phyloP scores from a whole-genome alignment of 1,140 invertebrate genomes.

The Pogonomyrmex barbatus region DNA sequence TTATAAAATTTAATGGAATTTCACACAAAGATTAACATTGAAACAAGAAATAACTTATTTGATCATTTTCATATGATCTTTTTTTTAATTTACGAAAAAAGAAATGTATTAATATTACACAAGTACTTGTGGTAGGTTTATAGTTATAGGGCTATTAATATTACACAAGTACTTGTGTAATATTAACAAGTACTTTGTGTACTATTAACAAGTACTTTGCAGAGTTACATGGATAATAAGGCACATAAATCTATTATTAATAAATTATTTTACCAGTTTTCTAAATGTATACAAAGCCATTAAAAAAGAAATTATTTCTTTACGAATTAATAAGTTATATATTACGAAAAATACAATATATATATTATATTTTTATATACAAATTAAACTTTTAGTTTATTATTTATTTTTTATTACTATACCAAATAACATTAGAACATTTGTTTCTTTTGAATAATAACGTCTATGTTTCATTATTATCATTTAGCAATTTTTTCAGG shows the following conservation, averaged over 20 bases:
- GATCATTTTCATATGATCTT: neutral
- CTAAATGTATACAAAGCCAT: neutral
- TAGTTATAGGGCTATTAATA: no score
- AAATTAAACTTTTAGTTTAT: conserved; percentile 13
- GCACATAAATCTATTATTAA: neutral
- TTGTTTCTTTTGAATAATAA: neutral
- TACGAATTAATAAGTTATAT: conserved; percentile 4
- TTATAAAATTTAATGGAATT: neutral
- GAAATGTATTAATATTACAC: no score
- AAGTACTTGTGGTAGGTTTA: no score
- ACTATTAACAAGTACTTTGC: neutral
- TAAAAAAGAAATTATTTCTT: neutral
- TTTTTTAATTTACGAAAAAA: neutral
- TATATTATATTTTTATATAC: neutral
- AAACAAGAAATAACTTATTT: neutral
- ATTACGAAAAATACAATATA: neutral
- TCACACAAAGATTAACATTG: neutral
- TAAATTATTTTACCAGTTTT: neutral
- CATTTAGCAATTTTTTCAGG: neutral
- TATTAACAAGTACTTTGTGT: neutral
- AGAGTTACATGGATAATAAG: neutral
- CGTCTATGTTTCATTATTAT: neutral
- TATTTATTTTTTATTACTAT: neutral
- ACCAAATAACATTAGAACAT: neutral
- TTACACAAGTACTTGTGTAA: no score